Base-by-base conservation (phyloP, 2,113 vertebrate genomes). In the Xenopus borealis region DNA sequence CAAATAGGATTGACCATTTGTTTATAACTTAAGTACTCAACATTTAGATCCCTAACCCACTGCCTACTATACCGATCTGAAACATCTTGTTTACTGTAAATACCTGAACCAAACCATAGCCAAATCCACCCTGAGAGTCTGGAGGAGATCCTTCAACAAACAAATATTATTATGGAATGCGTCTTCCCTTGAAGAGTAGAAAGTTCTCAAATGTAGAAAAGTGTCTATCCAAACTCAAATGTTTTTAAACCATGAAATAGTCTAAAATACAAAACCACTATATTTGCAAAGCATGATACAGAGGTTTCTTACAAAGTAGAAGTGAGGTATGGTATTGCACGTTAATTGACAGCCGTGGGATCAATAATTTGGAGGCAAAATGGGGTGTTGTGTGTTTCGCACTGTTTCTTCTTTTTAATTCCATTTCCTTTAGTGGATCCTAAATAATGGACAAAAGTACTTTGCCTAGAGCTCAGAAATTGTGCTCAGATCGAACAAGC, bases 311-410 rank as follows among this genome's bases (percentile, higher is more conserved):
- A 87, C 88, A 91, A 85, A 86, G 86, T 77, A 63, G 81, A 85
- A 86, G 84, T 91, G 88, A 91, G 94, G 92, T 90, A 93, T 87
- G 85, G 91, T 95, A 96, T 96, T 96, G 94, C 94, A 95, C 95
- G 87, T 93, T 80, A 40, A 40, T 86, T 86, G 85, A 85, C 89
- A 89, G 88, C 81, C 84, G 47, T 69, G 83, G 86, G 84, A 86
- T 78, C 72, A 71, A 63, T 69, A 62, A 18, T 13, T 53, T 82
- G 85, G 58, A 74, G 82, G 33, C 14, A 59, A 79, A 82, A 84
- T 57, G 46, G 82, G 81, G 71, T 76, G 78, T 1, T 64, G 18
- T 47, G 33, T 63, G 27, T 57, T 64, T 23, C 57, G 53, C 61
- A 45, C 14, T 55, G 17, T 62, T 62, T 53, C 20, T 17, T 55